phyloP scores from a whole-genome alignment of 1,140 invertebrate species.

The Mycetomoellerius zeteki region DNA sequence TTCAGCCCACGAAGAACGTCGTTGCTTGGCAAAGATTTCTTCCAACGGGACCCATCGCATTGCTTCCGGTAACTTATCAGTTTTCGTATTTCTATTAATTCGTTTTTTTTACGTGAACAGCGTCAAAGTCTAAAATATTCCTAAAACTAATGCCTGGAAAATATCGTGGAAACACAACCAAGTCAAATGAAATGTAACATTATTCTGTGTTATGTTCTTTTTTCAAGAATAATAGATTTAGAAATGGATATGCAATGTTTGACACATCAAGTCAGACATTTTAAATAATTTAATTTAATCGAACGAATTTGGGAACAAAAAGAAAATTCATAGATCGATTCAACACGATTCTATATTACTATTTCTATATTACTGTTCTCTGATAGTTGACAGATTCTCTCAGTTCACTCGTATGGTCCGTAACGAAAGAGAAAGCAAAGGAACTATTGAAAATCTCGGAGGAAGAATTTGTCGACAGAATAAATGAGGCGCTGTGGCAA shows the following conservation, averaged over 20 bases:
- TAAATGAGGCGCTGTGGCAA: constrained; percentile 96
- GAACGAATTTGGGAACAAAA: background rate
- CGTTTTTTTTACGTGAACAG: background rate
- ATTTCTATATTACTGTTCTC: constrained; percentile 52
- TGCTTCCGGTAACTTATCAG: constrained; percentile 92
- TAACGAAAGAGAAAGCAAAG: constrained; percentile 92
- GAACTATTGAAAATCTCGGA: constrained; percentile 90
- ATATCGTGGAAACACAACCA: background rate
- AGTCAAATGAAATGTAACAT: background rate
- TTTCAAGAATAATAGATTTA: background rate
- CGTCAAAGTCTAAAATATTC: background rate
- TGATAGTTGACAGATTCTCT: constrained; percentile 90
- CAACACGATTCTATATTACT: constrained; percentile 27
- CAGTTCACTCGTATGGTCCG: constrained; percentile 97
- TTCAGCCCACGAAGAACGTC: constrained; percentile 91
- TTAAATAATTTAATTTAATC: constrained; percentile 14
- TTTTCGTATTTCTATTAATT: constrained; percentile 28
- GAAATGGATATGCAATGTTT: background rate
- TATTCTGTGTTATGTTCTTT: background rate
- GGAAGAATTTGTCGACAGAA: constrained; percentile 95
- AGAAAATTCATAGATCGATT: background rate
- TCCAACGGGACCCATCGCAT: constrained; percentile 95
- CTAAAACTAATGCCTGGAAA: background rate
- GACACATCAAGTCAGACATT: background rate
- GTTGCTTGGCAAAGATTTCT: constrained; percentile 99